Conservation (phyloP, 2,888 invertebrate species). For the Acrobasis repandana region DNA sequence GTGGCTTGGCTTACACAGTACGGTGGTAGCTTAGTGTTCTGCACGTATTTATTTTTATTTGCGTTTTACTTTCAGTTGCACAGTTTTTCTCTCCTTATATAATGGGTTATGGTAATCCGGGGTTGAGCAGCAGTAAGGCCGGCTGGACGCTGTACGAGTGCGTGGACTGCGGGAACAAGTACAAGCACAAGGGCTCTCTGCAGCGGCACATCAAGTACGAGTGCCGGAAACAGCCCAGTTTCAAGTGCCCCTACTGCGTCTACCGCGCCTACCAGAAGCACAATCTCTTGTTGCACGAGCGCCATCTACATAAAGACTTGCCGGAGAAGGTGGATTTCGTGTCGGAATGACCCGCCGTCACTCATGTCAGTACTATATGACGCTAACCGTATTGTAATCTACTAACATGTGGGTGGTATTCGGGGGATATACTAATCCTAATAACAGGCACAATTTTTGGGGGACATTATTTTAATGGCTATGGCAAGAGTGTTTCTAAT, state of each 20-base stretch:
- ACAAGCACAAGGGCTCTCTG: slow-evolving; percentile 90
- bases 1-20: slow-evolving; percentile 68
- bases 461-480: background rate
- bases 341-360: slow-evolving; percentile 73
- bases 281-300: slow-evolving; percentile 81
- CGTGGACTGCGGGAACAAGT: slow-evolving; percentile 90
- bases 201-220: slow-evolving; percentile 90
- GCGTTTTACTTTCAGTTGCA: slow-evolving; percentile 81
- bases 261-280: slow-evolving; percentile 87
- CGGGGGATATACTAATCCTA: background rate
- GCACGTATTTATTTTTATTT: slow-evolving; percentile 81
- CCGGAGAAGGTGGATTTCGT: slow-evolving; percentile 81
- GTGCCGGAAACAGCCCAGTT: slow-evolving; percentile 87
- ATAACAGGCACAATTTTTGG: background rate
- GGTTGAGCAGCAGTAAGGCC: slow-evolving; percentile 71
- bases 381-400: slow-evolving; percentile 15
- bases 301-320: slow-evolving; percentile 79
- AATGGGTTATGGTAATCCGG: slow-evolving; percentile 77
- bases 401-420: slow-evolving; percentile 26
- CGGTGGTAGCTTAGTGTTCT: slow-evolving; percentile 67
- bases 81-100: slow-evolving; percentile 82
- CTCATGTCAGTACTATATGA: slow-evolving; percentile 65
- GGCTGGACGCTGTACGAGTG: slow-evolving; percentile 84
- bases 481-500: too few relatives aligned
- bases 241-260: slow-evolving; percentile 87